Evolutionary conservation across 2,113 vertebrate genomes (phyloP).

Genomic region (Pachyramphus minor): DNA sequence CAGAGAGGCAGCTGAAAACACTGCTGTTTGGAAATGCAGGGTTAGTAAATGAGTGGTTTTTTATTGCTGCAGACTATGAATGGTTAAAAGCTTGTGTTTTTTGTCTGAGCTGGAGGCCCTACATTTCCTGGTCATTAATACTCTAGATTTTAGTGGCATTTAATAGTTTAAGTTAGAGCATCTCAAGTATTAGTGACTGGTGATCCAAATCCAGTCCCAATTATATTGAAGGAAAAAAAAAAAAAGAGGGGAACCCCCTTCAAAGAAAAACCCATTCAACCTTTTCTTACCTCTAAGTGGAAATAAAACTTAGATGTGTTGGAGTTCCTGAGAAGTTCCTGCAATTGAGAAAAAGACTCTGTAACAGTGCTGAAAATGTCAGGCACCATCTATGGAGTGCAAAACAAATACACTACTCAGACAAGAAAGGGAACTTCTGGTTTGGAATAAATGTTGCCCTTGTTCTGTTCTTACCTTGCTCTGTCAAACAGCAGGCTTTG

Average conservation of each 20-base stretch:
- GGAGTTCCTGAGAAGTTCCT: constrained; percentile 76
- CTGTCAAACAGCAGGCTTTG: neutral
- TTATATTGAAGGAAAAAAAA: neutral
- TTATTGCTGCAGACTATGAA: neutral
- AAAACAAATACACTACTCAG: neutral
- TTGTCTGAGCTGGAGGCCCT: neutral
- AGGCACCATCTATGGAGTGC: neutral
- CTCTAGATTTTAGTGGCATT: neutral
- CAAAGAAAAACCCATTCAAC: neutral
- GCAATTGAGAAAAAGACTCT: constrained; percentile 11
- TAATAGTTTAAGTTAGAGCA: neutral
- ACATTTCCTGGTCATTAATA: neutral
- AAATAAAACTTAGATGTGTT: constrained; percentile 73
- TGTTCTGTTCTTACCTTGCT: neutral
- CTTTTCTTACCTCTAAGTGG: constrained; percentile 73
- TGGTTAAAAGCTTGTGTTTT: neutral
- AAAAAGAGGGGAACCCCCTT: rapidly evolving
- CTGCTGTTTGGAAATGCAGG: neutral
- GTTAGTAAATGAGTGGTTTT: neutral
- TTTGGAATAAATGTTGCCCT: neutral
- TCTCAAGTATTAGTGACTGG: neutral
- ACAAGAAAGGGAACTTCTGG: neutral
- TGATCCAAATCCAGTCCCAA: neutral
- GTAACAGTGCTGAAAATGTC: neutral
- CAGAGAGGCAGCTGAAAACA: neutral